phyloP scores from a whole-genome alignment of 2,888 invertebrate genomes.

The Hyposoter dolosus region DNA sequence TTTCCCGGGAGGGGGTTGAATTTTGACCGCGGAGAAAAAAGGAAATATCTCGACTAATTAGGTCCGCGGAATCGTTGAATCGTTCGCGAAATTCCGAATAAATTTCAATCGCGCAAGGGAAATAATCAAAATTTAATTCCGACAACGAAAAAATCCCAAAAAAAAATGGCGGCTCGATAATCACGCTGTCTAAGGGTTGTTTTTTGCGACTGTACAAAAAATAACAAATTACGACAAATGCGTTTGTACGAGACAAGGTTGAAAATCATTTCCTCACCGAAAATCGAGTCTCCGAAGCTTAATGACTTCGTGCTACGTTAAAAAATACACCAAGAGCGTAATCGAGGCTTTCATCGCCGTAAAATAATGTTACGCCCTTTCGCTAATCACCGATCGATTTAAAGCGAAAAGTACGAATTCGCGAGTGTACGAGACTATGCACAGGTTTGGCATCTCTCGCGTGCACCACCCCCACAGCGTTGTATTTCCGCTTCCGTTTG shows the following conservation, averaged over 20 bases:
- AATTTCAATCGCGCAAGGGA: background rate
- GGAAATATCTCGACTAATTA: background rate
- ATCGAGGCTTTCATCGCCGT: background rate
- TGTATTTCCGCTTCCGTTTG: constrained; percentile 77
- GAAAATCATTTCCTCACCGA: background rate
- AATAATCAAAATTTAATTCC: background rate
- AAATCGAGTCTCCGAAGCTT: background rate
- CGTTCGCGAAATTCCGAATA: background rate
- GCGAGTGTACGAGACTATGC: background rate
- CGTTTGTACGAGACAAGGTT: background rate
- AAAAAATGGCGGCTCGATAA: background rate
- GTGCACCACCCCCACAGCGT: constrained; percentile 50
- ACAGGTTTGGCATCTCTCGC: constrained; percentile 11
- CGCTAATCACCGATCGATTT: constrained; percentile 8
- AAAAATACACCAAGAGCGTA: background rate
- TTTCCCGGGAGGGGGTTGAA: constrained; percentile 14
- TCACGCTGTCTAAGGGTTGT: background rate
- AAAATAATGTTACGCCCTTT: constrained; percentile 2
- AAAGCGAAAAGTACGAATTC: background rate
- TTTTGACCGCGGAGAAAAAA: background rate
- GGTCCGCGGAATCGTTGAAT: background rate
- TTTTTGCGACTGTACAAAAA: background rate
- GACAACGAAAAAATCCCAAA: background rate
- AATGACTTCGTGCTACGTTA: background rate
- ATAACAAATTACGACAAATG: no score